phyloP scores from a whole-genome alignment of 2,888 invertebrate species.

The Ferdinandea cuprea region DNA sequence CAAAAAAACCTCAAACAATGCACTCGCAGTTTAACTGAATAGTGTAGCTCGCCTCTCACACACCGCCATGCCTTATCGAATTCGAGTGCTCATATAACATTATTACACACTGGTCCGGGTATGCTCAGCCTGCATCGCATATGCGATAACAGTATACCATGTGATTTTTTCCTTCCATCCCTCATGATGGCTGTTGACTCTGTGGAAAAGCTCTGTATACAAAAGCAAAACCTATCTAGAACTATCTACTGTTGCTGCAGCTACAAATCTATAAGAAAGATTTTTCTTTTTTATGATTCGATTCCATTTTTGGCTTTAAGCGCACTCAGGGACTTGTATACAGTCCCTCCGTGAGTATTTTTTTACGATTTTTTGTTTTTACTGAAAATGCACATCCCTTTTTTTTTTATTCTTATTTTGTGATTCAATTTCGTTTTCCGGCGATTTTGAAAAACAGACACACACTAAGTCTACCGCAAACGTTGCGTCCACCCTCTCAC shows the following conservation, averaged over 20 bases:
- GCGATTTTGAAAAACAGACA: slow-evolving; percentile 15
- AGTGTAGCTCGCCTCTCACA: too few relatives aligned
- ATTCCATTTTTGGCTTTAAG: slow-evolving; percentile 23
- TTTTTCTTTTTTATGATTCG: slow-evolving; percentile 2
- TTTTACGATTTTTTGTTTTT: neutral
- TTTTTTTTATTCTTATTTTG: slow-evolving; percentile 25
- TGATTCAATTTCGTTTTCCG: slow-evolving; percentile 51
- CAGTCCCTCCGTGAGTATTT: neutral
- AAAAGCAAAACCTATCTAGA: neutral
- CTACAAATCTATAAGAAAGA: neutral
- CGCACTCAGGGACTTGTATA: slow-evolving; percentile 32
- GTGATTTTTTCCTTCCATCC: neutral
- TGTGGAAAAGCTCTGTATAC: neutral
- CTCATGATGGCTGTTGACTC: neutral
- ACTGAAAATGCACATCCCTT: neutral
- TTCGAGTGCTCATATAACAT: too few relatives aligned
- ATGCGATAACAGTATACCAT: neutral
- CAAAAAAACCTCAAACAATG: too few relatives aligned
- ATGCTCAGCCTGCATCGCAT: too few relatives aligned
- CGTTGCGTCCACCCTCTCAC: neutral
- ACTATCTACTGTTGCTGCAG: neutral
- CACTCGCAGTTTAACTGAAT: too few relatives aligned
- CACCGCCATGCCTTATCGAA: too few relatives aligned
- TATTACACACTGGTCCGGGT: too few relatives aligned
- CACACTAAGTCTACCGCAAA: neutral